Conservation (phyloP, 2,113 vertebrate species). For the Oxygymnocypris stewartii region DNA sequence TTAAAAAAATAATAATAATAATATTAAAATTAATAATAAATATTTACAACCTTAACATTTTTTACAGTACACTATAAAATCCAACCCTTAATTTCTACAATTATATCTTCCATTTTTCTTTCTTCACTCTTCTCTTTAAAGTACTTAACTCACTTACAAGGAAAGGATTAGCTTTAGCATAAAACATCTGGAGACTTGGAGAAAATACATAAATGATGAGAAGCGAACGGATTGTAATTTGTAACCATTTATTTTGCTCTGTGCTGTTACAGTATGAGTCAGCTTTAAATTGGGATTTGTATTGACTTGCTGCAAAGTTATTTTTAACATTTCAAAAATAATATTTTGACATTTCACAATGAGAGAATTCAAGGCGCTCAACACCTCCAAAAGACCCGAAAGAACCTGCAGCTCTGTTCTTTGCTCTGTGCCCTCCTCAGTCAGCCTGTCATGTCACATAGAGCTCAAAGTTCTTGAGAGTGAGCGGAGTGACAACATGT, state of each 20-base stretch:
- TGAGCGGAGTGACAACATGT: not conserved
- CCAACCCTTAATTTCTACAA: not conserved
- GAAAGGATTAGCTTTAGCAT: not conserved
- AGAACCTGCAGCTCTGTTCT: not conserved
- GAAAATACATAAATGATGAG: not conserved
- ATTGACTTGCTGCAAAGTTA: not conserved
- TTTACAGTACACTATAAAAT: not conserved
- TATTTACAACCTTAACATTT: too few relatives aligned
- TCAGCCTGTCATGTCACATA: slow-evolving; percentile 11
- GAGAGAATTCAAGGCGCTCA: not conserved
- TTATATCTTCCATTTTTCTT: not conserved
- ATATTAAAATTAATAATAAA: too few relatives aligned
- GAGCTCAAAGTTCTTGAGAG: not conserved
- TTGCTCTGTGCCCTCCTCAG: not conserved
- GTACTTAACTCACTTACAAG: not conserved
- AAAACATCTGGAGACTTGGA: not conserved
- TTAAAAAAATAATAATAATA: too few relatives aligned
- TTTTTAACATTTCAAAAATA: not conserved
- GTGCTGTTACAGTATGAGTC: not conserved
- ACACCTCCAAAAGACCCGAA: not conserved
- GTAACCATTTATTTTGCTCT: not conserved
- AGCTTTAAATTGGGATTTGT: not conserved
- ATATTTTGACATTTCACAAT: not conserved
- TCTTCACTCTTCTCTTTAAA: not conserved
- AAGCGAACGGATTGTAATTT: not conserved